Evolutionary conservation across 2,797 vertebrate genomes (phyloP), one percentile per base, ranked within the genome.

Genomic region (Acridotheres tristis): DNA sequence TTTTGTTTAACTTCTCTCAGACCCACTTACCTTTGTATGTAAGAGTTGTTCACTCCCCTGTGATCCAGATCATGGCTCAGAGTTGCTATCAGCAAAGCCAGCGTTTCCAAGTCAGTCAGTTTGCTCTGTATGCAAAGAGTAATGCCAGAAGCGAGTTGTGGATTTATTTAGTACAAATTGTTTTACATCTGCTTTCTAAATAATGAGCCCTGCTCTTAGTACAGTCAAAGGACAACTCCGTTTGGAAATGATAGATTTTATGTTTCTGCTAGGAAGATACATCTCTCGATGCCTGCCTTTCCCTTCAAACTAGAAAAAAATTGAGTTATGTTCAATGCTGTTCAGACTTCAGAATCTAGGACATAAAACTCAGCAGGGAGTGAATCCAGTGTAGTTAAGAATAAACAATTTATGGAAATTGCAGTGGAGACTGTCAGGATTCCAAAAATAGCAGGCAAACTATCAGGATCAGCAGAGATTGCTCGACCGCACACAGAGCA

Each of bases 11-110:
- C 53, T 71, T 69, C 45, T 43, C 34, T 77, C 72, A 61, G 59
- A 54, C 32, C 36, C 9, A 15, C 98, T 98, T 94, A 99, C 99
- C 99, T 98, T 95, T 99, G 98, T 90, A 99, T 99, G 95, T 99
- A 99, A 22, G 99, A 99, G 97, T 99, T 99, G 97, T 99, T 99
- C 96, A 99, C 99, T n/a, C 99, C 99, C 66, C 99, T 98, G 97
- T 99, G 99, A 96, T 99, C 99, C 97, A 99, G 95, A 94, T 99
- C 99, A 8, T 99, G 99, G 97, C 99, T 98, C 66, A 99, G 97
- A 5, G 99, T 98, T 13, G 99, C 99, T 29, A 99, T 99, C 97
- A 99, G 99, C 97, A 99, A 96, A 29, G 99, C 98, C 65, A 99
- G 97, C 7, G 98, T 97, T 97, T 99, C 99, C 68, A 99, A 78